Percentiles rank a stretch among this genome's conserved stretches.
Evolutionary conservation across 2,797 vertebrate genomes (phyloP).

Genomic region (Mormyrops attenuatus): DNA sequence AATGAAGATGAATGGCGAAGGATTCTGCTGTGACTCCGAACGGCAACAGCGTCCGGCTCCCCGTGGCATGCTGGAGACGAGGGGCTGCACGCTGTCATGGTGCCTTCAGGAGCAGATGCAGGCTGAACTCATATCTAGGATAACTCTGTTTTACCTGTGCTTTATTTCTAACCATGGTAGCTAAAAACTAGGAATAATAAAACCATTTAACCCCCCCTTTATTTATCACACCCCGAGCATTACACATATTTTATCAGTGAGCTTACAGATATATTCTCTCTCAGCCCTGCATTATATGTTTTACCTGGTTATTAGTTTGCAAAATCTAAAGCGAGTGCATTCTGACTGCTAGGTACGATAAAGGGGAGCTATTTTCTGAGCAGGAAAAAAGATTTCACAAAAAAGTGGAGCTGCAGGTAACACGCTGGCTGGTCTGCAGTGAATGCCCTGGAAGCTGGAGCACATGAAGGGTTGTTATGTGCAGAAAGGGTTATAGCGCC

Average conservation of each 20-base stretch:
- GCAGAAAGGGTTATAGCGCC: neutral
- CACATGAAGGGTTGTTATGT: neutral
- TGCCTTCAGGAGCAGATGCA: neutral
- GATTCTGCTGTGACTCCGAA: slow-evolving; percentile 55
- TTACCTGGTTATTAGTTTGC: neutral
- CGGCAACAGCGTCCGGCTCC: slow-evolving; percentile 23
- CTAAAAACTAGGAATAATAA: slow-evolving; percentile 1
- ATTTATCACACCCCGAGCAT: neutral
- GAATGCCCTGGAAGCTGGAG: neutral
- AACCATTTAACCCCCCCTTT: neutral
- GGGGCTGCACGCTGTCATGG: slow-evolving; percentile 12
- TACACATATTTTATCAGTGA: neutral
- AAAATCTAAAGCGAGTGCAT: neutral
- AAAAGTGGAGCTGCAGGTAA: neutral
- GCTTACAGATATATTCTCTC: neutral
- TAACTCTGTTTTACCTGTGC: neutral
- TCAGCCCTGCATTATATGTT: neutral
- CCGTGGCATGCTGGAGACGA: slow-evolving; percentile 30
- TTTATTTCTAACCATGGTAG: neutral
- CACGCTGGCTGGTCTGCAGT: neutral
- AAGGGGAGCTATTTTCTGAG: neutral
- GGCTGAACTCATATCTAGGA: neutral
- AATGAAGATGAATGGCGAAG: slow-evolving; percentile 66
- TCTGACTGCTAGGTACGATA: neutral
- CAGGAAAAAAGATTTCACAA: slow-evolving; percentile 7